Percentiles rank a stretch among this genome's conserved stretches.
These are phyloP conservation scores for Spatula versicolor DNA, from an alignment of 2,797 vertebrate species.

Conservation along the genomic window DNA sequence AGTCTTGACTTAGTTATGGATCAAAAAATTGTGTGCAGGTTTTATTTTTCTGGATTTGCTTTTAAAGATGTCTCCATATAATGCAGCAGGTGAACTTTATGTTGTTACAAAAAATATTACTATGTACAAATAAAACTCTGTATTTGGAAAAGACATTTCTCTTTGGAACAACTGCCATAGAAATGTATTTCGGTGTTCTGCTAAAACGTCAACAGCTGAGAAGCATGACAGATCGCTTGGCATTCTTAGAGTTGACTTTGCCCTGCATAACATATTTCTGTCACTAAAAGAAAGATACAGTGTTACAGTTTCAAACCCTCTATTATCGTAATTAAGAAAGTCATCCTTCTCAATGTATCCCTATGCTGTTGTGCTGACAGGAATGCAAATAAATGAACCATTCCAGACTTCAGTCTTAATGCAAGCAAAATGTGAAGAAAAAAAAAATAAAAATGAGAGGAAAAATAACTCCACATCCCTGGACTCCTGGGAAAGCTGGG, in stretches of 20 bases:
- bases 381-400: not conserved
- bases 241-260: not conserved
- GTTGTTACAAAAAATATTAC: not conserved
- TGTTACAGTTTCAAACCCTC: not conserved
- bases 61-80: not conserved
- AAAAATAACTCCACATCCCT: not conserved
- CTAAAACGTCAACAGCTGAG: not conserved
- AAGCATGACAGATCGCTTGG: not conserved
- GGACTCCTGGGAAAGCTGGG: not conserved
- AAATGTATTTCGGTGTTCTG: not conserved
- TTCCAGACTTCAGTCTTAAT: not conserved
- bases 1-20: conserved; percentile 1
- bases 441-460: not conserved
- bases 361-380: not conserved
- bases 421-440: not conserved
- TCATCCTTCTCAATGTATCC: not conserved
- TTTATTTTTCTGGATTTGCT: not conserved
- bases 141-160: not conserved
- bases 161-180: not conserved
- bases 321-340: not conserved
- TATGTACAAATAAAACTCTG: not conserved
- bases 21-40: conserved; percentile 3
- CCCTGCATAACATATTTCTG: not conserved
- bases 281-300: not conserved
- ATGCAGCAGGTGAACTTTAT: not conserved